phyloP scores from a whole-genome alignment of 2,888 invertebrate genomes.

The Lacanobia oleracea region DNA sequence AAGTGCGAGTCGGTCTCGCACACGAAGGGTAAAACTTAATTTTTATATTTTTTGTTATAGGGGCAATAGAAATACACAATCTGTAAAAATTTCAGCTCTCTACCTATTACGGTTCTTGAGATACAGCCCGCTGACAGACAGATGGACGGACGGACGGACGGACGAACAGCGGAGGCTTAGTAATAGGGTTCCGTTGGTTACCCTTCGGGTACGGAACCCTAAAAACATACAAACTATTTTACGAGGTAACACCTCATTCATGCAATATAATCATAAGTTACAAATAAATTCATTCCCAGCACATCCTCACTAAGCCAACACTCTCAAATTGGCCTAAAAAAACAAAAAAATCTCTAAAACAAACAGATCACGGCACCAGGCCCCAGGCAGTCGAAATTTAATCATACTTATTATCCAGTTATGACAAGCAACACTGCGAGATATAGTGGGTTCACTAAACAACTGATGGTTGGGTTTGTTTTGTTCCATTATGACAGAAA shows the following conservation, averaged over 20 bases:
- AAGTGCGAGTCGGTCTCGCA: no score
- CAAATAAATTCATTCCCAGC: neutral
- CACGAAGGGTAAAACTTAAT: no score
- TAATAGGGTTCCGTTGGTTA: no score
- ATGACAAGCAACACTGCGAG: conserved; percentile 80
- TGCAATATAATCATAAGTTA: neutral
- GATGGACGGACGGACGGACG: no score
- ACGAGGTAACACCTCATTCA: no score
- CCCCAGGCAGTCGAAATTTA: conserved; percentile 84
- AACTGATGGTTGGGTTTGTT: conserved; percentile 8
- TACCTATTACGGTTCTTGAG: no score
- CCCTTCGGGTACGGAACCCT: no score
- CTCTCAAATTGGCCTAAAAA: conserved; percentile 75
- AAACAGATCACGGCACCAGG: conserved; percentile 85
- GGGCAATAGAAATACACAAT: no score
- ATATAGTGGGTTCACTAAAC: conserved; percentile 80
- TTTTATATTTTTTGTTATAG: no score
- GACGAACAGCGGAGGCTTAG: no score
- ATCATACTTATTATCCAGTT: conserved; percentile 88
- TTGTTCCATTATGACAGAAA: neutral
- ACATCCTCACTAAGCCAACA: conserved; percentile 73
- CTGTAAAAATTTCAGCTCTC: no score
- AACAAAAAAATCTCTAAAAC: conserved; percentile 83
- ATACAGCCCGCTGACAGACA: no score
- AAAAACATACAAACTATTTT: neutral